Evolutionary conservation across 2,113 vertebrate species (phyloP).

Genomic region (Nansenia antarctica): DNA sequence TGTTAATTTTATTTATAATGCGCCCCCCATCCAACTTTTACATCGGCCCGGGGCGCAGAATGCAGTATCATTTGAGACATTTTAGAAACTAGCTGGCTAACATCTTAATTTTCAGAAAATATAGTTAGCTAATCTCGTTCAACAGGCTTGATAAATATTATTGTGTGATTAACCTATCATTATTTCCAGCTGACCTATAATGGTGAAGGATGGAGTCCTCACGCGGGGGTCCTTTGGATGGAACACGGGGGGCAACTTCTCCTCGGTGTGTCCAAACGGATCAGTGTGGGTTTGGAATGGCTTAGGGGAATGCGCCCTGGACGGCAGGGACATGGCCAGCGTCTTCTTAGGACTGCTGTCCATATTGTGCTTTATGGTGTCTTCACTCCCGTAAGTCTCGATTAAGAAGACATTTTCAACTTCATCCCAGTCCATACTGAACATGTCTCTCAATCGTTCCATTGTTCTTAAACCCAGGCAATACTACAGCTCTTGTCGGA

Average conservation of each 20-base stretch:
- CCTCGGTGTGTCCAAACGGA: slow-evolving; percentile 83
- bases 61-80: too few species aligned
- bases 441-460: background rate
- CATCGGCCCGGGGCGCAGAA: too few species aligned
- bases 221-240: slow-evolving; percentile 11
- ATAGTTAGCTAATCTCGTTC: too few species aligned
- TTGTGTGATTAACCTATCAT: too few species aligned
- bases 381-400: slow-evolving; percentile 87
- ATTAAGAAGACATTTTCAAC: background rate
- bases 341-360: slow-evolving; percentile 86
- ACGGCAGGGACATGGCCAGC: slow-evolving; percentile 84
- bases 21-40: too few species aligned
- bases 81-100: too few species aligned
- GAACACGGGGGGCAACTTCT: slow-evolving; percentile 69
- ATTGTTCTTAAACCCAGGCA: slow-evolving; percentile 74
- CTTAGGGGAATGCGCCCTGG: slow-evolving; percentile 85
- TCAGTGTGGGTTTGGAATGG: slow-evolving; percentile 82
- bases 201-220: slow-evolving; percentile 47
- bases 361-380: slow-evolving; percentile 85
- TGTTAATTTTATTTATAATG: too few species aligned
- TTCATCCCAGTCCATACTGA: background rate
- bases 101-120: too few species aligned
- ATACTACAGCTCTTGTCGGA: slow-evolving; percentile 86
- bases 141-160: too few species aligned
- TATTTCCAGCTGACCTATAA: background rate